phyloP scores from a whole-genome alignment of 2,888 invertebrate genomes.

The Mystacides longicornis region DNA sequence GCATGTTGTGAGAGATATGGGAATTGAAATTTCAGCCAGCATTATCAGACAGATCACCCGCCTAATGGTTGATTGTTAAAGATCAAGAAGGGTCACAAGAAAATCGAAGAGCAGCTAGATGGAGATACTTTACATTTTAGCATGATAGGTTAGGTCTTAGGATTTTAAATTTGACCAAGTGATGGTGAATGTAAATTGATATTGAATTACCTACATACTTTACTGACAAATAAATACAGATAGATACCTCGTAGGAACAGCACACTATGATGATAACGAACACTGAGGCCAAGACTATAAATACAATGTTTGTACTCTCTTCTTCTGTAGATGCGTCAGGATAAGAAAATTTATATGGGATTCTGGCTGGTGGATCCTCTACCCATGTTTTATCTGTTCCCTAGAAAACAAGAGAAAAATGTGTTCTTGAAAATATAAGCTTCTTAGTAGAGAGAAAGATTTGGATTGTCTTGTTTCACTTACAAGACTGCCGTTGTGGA shows the following conservation, averaged over 20 bases:
- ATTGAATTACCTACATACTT: too few species aligned
- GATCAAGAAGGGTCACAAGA: too few species aligned
- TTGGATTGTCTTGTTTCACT: too few species aligned
- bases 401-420: slow-evolving; percentile 36
- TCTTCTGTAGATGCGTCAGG: slow-evolving; percentile 69
- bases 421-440: slow-evolving; percentile 7
- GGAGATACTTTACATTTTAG: too few species aligned
- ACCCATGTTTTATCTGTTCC: slow-evolving; percentile 76
- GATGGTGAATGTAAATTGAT: too few species aligned
- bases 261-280: slow-evolving; percentile 63
- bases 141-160: too few species aligned
- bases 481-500: slow-evolving; percentile 42
- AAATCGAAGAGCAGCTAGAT: too few species aligned
- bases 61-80: too few species aligned
- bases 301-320: slow-evolving; percentile 73
- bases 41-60: too few species aligned
- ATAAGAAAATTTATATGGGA: slow-evolving; percentile 67
- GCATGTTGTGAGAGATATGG: too few species aligned
- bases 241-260: slow-evolving; percentile 60
- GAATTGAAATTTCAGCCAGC: too few species aligned
- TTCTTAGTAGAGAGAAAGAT: not conserved
- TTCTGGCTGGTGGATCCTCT: slow-evolving; percentile 72
- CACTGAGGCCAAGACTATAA: slow-evolving; percentile 68
- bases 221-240: not conserved
- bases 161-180: too few species aligned